Evolutionary conservation across 2,888 invertebrate species (phyloP).

Genomic region (Acrocyrtus sp.): DNA sequence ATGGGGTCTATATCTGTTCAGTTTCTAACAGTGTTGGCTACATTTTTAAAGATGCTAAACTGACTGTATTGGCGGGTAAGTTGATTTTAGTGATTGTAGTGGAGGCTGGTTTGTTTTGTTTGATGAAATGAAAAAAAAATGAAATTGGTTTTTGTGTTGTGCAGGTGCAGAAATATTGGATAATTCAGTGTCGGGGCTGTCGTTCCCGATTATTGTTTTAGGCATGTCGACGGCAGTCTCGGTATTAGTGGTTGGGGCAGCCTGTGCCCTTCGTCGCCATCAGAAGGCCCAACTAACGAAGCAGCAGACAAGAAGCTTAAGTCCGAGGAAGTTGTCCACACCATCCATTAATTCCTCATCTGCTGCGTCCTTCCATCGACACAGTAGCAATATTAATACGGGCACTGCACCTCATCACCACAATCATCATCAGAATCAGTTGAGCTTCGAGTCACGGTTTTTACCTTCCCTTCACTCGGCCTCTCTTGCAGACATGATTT

Average conservation of each 20-base stretch:
- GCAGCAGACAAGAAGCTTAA: constrained; percentile 50
- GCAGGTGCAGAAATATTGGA: constrained; percentile 59
- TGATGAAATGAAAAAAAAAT: constrained; percentile 1
- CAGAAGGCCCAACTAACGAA: constrained; percentile 53
- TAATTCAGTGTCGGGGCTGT: constrained; percentile 49
- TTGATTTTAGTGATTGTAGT: background rate
- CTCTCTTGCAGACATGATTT: constrained; percentile 43
- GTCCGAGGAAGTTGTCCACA: constrained; percentile 52
- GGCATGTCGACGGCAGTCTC: constrained; percentile 58
- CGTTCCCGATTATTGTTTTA: constrained; percentile 61
- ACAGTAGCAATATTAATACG: no score
- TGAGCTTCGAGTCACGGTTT: constrained; percentile 37
- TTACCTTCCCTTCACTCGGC: constrained; percentile 43
- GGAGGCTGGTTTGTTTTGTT: constrained; percentile 8
- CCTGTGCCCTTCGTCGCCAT: constrained; percentile 57
- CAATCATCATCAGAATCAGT: constrained; percentile 43
- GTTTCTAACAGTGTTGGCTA: constrained; percentile 62
- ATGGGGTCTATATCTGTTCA: constrained; percentile 61
- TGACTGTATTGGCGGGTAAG: constrained; percentile 60
- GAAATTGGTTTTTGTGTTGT: constrained; percentile 5
- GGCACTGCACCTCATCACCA: no score
- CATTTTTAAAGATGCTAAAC: constrained; percentile 60
- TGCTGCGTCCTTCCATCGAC: constrained; percentile 37
- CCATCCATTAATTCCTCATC: constrained; percentile 59
- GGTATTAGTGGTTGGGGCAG: constrained; percentile 57